Evolutionary conservation across 2,888 invertebrate genomes (phyloP).

Genomic region (Thumatha senex): DNA sequence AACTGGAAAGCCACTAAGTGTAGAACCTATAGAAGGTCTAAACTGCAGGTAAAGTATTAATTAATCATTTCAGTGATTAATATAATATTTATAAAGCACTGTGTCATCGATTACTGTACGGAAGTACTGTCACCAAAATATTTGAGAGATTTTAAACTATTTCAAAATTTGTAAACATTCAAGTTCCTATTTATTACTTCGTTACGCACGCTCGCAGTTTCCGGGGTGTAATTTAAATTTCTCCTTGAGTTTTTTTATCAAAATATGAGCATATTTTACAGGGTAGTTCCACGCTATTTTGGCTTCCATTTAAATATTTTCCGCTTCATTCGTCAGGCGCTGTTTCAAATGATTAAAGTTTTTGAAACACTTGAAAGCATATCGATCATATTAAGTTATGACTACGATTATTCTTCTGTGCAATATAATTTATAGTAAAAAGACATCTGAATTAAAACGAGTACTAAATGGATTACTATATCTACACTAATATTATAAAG

Average conservation of each 20-base stretch:
- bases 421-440: no score
- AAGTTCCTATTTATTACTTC: constrained; percentile 53
- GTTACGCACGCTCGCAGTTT: constrained; percentile 66
- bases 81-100: no score
- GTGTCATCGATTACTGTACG: constrained; percentile 13
- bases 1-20: no score
- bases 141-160: constrained; percentile 58
- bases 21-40: no score
- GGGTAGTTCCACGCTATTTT: constrained; percentile 72
- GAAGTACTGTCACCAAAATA: constrained; percentile 42
- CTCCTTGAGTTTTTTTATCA: constrained; percentile 50
- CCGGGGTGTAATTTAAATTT: constrained; percentile 74
- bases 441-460: no score
- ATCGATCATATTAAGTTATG: constrained; percentile 21
- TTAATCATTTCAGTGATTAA: no score
- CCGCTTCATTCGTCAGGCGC: constrained; percentile 77
- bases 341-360: constrained; percentile 71
- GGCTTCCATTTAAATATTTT: constrained; percentile 81
- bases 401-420: background rate
- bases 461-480: no score
- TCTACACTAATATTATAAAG: no score
- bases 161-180: constrained; percentile 59
- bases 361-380: constrained; percentile 56
- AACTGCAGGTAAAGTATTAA: no score
- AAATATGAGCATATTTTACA: constrained; percentile 77